These are phyloP conservation scores for Dichetophora obliterata DNA, from an alignment of 2,888 invertebrate genomes.

Conservation along the genomic window DNA sequence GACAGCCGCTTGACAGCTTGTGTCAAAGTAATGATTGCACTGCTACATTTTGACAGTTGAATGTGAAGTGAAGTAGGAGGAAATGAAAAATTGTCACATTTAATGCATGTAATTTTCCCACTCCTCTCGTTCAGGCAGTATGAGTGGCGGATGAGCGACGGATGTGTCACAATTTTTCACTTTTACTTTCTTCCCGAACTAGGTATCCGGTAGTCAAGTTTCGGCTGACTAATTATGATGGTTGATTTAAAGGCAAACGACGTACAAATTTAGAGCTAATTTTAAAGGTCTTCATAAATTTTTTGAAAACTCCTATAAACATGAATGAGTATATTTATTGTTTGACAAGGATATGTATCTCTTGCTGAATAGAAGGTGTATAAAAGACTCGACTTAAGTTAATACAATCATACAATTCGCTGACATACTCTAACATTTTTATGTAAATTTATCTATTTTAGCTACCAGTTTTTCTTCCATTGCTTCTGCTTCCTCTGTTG, in stretches of 20 bases:
- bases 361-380: background rate
- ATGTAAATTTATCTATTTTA: background rate
- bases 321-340: background rate
- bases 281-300: too few relatives aligned
- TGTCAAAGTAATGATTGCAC: slow-evolving; percentile 68
- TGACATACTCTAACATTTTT: background rate
- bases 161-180: background rate
- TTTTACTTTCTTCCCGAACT: background rate
- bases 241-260: slow-evolving; percentile 19
- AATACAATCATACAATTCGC: slow-evolving; percentile 1
- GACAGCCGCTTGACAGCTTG: slow-evolving; percentile 66
- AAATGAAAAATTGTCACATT: slow-evolving; percentile 28
- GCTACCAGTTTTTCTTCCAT: background rate
- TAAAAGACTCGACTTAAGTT: background rate
- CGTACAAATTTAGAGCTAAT: background rate
- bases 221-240: slow-evolving; percentile 24
- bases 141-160: background rate
- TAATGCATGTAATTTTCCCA: slow-evolving; percentile 20
- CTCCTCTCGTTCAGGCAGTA: slow-evolving; percentile 9
- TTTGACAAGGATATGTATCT: background rate
- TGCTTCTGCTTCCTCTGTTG: too few relatives aligned
- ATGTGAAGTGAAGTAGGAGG: slow-evolving; percentile 5
- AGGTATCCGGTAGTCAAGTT: background rate
- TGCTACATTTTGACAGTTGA: slow-evolving; percentile 64
- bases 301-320: too few relatives aligned